Evolutionary conservation across 2,113 vertebrate genomes (phyloP), one percentile per base, ranked within the genome.

Genomic region (Heloderma charlesbogerti): DNA sequence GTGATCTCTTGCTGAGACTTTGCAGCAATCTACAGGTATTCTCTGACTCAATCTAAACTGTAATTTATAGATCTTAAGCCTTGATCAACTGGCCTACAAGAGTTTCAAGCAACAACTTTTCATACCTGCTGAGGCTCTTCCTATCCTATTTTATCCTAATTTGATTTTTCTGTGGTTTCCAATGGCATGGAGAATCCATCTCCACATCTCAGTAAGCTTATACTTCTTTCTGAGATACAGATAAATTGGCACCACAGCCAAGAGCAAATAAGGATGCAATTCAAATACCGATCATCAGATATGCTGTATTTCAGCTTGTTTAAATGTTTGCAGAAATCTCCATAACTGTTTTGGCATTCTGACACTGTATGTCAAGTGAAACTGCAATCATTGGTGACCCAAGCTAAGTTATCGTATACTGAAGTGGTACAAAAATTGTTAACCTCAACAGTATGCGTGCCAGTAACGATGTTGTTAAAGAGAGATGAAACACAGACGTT

Each of bases 381-480:
- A 18, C n/a, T 9, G 89, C 1, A 91, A 93, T 22, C n/a, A 67
- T 40, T 34, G 85, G 40, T 43, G 18, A 93, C 78, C 78, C 16
- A 75, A 15, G 40, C 1, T 8, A 92, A 94, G 63, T 3, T 16
- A 4, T 34, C 82, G 40, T 75, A 66, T 2, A n/a, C 25, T 79
- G 57, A 89, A 60, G 43, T 63, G 93, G 29, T 18, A 87, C 91
- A 78, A 90, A 92, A 94, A 92, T 83, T n/a, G 25, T 57, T 82
- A 91, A 88, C 54, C 84, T 86, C 72, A 91, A 92, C 51, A 94
- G 69, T 88, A 92, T 92, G 60, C 29, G 77, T 83, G 79, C 63
- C 88, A 91, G 88, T 92, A 93, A 84, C 20, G 2, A 85, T 90
- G 48, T 87, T 83, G 79, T 48, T 67, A 40, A 66, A 91, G 83